These are phyloP conservation scores for Lissocephala sabroskyi DNA, from an alignment of 2,888 invertebrate species.

Conservation along the genomic window DNA sequence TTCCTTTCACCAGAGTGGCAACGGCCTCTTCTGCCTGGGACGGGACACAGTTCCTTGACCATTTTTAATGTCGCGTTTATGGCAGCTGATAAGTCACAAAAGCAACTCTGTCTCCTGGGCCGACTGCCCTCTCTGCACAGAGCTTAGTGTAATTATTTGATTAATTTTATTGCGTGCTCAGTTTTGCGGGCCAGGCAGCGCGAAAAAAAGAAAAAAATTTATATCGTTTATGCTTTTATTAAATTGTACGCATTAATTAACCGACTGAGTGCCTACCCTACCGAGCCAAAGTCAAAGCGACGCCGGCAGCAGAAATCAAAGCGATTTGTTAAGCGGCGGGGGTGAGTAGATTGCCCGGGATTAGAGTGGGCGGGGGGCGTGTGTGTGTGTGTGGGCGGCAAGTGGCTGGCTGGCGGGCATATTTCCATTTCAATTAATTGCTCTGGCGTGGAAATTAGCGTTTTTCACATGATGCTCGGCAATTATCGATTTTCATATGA, in stretches of 20 bases:
- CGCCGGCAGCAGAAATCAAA: constrained; percentile 21
- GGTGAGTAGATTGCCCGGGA: no score
- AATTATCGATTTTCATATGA: constrained; percentile 40
- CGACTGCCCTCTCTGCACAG: constrained; percentile 1
- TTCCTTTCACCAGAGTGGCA: no score
- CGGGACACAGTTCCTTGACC: constrained; percentile 40
- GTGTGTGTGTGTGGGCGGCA: no score
- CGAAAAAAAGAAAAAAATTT: no score
- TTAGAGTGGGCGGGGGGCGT: background rate
- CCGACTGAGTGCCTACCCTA: constrained; percentile 14
- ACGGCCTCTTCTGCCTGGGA: no score
- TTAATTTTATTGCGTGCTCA: constrained; percentile 55
- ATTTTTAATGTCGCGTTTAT: constrained; percentile 56
- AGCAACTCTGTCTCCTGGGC: constrained; percentile 7
- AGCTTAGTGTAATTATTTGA: constrained; percentile 52
- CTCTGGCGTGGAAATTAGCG: constrained; percentile 40
- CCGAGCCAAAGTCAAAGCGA: constrained; percentile 23
- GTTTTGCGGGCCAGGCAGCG: no score
- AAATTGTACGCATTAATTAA: constrained; percentile 61
- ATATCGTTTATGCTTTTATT: constrained; percentile 62
- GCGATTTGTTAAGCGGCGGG: no score
- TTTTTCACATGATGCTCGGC: constrained; percentile 36
- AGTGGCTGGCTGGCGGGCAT: background rate
- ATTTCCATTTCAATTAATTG: constrained; percentile 38
- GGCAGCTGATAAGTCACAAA: constrained; percentile 48